A percentile compares a stretch with the other conserved stretches of the same genome.
Evolutionary conservation across 2,888 invertebrate species (phyloP).

Genomic region (Troglohyphantes excavatus): DNA sequence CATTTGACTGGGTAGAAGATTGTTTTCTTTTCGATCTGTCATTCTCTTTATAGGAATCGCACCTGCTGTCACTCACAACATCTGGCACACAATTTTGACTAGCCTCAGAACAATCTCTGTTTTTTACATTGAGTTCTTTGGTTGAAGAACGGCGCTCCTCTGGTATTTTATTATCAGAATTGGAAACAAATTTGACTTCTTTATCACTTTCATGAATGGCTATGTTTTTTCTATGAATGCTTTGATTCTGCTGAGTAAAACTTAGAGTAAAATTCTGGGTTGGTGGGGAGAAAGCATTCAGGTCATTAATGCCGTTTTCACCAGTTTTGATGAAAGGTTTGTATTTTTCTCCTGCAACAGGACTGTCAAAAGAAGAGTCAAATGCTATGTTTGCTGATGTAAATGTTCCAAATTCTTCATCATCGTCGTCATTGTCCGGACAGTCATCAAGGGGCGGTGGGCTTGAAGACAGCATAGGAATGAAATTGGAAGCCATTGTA

Average conservation of each 20-base stretch:
- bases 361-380: slow-evolving; percentile 75
- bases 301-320: slow-evolving; percentile 62
- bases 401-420: slow-evolving; percentile 79
- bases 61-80: neutral
- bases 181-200: neutral
- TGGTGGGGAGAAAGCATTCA: slow-evolving; percentile 25
- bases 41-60: slow-evolving; percentile 20
- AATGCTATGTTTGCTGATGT: slow-evolving; percentile 68
- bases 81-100: slow-evolving; percentile 57
- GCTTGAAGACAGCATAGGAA: slow-evolving; percentile 79
- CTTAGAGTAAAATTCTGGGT: slow-evolving; percentile 4
- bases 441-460: slow-evolving; percentile 79
- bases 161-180: neutral
- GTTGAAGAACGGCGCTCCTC: neutral
- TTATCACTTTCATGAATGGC: slow-evolving; percentile 11
- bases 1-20: slow-evolving; percentile 26
- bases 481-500: slow-evolving; percentile 73
- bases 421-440: slow-evolving; percentile 74
- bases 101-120: slow-evolving; percentile 9
- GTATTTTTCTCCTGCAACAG: slow-evolving; percentile 48
- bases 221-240: neutral
- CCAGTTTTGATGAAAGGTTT: slow-evolving; percentile 62
- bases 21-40: neutral
- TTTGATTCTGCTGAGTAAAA: slow-evolving; percentile 28
- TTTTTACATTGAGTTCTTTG: neutral